Evolutionary conservation across 2,888 invertebrate species (phyloP).

Genomic region (Phyllotreta striolata): DNA sequence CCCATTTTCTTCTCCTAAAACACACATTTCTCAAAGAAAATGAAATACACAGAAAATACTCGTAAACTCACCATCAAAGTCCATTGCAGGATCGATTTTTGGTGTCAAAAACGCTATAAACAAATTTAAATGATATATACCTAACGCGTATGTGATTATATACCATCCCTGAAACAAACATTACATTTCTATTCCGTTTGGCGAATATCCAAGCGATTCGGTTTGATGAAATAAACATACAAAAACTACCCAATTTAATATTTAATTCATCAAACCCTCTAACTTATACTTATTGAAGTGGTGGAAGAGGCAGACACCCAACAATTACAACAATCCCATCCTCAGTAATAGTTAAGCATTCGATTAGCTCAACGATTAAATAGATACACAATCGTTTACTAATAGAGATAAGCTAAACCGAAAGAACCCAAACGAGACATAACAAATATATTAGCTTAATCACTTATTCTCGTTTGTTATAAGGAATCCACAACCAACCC

Average conservation of each 20-base stretch:
- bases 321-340: conserved; percentile 15
- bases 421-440: neutral
- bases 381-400: neutral
- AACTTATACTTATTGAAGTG: conserved; percentile 39
- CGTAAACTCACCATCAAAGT: conserved; percentile 79
- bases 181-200: neutral
- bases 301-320: conserved; percentile 46
- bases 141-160: conserved; percentile 98
- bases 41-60: conserved; percentile 6
- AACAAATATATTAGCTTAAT: conserved; percentile 24
- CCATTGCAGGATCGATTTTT: conserved; percentile 98
- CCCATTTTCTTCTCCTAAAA: conserved; percentile 78
- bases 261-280: neutral
- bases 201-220: conserved; percentile 1
- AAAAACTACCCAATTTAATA: neutral
- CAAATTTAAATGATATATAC: conserved; percentile 98
- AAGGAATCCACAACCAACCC: conserved; percentile 1
- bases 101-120: conserved; percentile 99
- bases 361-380: neutral
- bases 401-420: neutral
- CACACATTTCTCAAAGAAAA: conserved; percentile 18
- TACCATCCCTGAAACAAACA: conserved; percentile 89
- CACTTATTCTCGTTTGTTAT: neutral
- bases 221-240: conserved; percentile 9
- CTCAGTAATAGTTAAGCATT: neutral